These are phyloP conservation scores for Echiichthys vipera DNA, from an alignment of 2,797 vertebrate genomes.

Conservation along the genomic window DNA sequence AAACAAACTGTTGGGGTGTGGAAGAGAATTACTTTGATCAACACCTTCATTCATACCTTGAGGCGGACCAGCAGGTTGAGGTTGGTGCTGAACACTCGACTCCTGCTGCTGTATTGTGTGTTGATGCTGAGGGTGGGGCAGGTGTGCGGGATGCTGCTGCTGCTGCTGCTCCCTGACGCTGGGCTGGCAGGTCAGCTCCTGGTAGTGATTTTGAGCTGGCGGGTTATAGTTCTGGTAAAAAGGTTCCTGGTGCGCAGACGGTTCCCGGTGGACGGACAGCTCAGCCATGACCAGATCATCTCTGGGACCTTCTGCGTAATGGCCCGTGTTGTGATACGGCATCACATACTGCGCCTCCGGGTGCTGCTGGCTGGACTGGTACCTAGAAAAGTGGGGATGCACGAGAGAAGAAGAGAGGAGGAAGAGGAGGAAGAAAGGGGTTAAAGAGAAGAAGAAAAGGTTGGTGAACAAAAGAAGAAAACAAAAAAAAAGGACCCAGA, in stretches of 20 bases:
- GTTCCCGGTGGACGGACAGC: conserved; percentile 77
- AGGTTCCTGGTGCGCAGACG: conserved; percentile 57
- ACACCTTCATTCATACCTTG: conserved; percentile 42
- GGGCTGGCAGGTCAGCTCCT: conserved; percentile 58
- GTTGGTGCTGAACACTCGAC: conserved; percentile 41
- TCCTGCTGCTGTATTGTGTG: conserved; percentile 52
- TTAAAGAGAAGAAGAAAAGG: conserved; percentile 1
- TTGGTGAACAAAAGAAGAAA: conserved; percentile 4
- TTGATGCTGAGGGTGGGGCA: conserved; percentile 56
- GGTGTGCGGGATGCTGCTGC: conserved; percentile 35
- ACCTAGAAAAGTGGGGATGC: conserved; percentile 68
- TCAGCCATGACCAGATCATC: conserved; percentile 78
- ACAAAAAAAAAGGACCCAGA: background rate
- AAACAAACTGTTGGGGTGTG: background rate
- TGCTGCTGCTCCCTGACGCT: conserved; percentile 46
- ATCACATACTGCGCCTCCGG: conserved; percentile 76
- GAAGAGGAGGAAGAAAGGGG: background rate
- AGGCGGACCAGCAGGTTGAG: conserved; percentile 40
- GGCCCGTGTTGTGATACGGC: conserved; percentile 70
- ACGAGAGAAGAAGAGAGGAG: background rate
- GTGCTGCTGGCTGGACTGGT: conserved; percentile 81
- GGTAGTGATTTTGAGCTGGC: conserved; percentile 38
- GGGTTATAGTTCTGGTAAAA: conserved; percentile 61
- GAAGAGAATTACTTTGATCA: background rate
- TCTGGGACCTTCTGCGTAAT: conserved; percentile 65